phyloP scores from a whole-genome alignment of 2,797 vertebrate species.

The Psittacula derbiana region DNA sequence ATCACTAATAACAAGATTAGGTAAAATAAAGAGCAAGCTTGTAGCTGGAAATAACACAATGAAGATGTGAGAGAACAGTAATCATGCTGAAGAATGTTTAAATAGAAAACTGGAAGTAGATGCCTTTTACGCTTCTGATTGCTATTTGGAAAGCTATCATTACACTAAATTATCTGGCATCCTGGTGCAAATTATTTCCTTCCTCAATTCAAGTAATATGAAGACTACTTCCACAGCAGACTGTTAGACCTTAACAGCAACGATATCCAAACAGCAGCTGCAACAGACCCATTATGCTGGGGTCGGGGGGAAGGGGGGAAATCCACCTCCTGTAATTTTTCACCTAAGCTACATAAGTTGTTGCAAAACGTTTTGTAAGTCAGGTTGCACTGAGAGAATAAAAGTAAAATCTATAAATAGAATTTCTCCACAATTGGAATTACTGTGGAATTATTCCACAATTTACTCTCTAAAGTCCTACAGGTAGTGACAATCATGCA shows the following conservation, averaged over 20 bases:
- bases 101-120: conserved; percentile 12
- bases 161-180: conserved; percentile 56
- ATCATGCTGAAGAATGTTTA: neutral
- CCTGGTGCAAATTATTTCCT: conserved; percentile 69
- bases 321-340: neutral
- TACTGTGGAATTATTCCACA: neutral
- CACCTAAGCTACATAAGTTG: neutral
- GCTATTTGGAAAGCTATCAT: conserved; percentile 42
- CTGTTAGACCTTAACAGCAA: neutral
- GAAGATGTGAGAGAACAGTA: neutral
- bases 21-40: neutral
- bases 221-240: conserved; percentile 7
- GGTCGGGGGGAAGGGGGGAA: neutral
- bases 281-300: neutral
- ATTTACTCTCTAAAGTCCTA: neutral
- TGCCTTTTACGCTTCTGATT: neutral
- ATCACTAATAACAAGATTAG: neutral
- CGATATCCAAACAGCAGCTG: conserved; percentile 17
- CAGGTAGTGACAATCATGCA: neutral
- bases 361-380: neutral
- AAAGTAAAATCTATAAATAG: neutral
- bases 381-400: neutral
- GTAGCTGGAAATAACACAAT: neutral
- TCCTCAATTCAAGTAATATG: conserved; percentile 60
- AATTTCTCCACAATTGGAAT: neutral